These are phyloP conservation scores for Cheilosia vernalis DNA, from an alignment of 2,888 invertebrate genomes.

Conservation along the genomic window DNA sequence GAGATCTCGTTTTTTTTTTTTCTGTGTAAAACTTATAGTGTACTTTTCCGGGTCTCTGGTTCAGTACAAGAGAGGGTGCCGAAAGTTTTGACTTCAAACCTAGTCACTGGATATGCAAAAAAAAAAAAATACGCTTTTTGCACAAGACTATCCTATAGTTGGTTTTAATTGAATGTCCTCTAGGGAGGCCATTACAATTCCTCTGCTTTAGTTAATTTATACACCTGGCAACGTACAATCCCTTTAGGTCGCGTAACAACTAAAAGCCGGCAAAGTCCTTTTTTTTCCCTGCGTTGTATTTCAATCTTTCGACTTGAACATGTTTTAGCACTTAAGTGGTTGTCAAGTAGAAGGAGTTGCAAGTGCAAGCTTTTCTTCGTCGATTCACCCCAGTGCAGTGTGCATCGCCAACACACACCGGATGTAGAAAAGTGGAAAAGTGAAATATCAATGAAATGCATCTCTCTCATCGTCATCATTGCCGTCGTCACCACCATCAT, in stretches of 20 bases:
- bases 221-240: conserved; percentile 48
- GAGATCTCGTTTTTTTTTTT: conserved; percentile 8
- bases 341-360: conserved; percentile 39
- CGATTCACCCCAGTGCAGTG: neutral
- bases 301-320: conserved; percentile 68
- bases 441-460: conserved; percentile 72
- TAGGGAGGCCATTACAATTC: conserved; percentile 26
- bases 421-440: conserved; percentile 67
- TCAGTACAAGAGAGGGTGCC: conserved; percentile 5
- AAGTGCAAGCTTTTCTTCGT: conserved; percentile 27
- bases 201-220: conserved; percentile 39
- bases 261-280: conserved; percentile 45
- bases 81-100: conserved; percentile 62
- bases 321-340: conserved; percentile 71
- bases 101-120: conserved; percentile 19
- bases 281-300: conserved; percentile 35
- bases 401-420: conserved; percentile 14
- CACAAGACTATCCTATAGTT: conserved; percentile 4
- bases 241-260: conserved; percentile 64
- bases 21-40: conserved; percentile 15
- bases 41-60: neutral
- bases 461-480: conserved; percentile 18
- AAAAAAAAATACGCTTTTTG: conserved; percentile 18
- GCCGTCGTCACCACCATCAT: neutral
- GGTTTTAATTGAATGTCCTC: conserved; percentile 66